Base-by-base conservation (phyloP, 2,113 vertebrate species). In the Zosterops borbonicus region DNA sequence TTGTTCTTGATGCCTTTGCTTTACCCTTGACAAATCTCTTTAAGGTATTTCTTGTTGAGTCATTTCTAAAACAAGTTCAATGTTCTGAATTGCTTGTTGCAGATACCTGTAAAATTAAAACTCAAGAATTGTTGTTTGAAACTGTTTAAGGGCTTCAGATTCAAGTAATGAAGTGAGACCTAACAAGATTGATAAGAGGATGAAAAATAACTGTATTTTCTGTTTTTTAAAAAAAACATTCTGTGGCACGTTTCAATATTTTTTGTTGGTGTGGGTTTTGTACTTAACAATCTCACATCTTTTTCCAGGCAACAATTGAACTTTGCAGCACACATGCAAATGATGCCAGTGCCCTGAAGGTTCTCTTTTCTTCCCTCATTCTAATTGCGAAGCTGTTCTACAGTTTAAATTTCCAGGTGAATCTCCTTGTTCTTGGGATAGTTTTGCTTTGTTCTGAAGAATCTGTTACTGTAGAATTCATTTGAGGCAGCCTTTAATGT, bases 321-420 rank as follows among this genome's bases (percentile, higher is more conserved):
- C 98, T 99, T 91, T 99, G 99, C 97, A 99, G 99, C 91, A 99
- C 99, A 64, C 99, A 99, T 80, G 98, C 98, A 68, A 99, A 98
- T 33, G 99, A 99, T 52, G 97, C 98, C 65, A 99, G 98, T 91
- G 99, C 98, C 80, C 96, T 99, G 97, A 99, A 99, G 96, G 98
- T 99, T 91, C 99, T 99, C 82, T 99, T 99, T 96, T 99, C 99
- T 60, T 99, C 99, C 12, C 98, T 99, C 76, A 99, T 99, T 29
- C 97, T 99, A 79, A 99, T 99, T 96, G 98, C 99, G 31, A 99
- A 99, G 95, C 98, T 99, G 58, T 99, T 99, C 97, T 99, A 99
- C 97, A 99, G 99, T 97, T 98, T 99, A 95, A 99, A 99, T 97
- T 99, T 99, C 90, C 99, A 99, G 98, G 99, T 99, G 95, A 97